Evolutionary conservation across 2,113 vertebrate genomes (phyloP), one percentile per base, ranked within the genome.

Genomic region (Petroica traversi): DNA sequence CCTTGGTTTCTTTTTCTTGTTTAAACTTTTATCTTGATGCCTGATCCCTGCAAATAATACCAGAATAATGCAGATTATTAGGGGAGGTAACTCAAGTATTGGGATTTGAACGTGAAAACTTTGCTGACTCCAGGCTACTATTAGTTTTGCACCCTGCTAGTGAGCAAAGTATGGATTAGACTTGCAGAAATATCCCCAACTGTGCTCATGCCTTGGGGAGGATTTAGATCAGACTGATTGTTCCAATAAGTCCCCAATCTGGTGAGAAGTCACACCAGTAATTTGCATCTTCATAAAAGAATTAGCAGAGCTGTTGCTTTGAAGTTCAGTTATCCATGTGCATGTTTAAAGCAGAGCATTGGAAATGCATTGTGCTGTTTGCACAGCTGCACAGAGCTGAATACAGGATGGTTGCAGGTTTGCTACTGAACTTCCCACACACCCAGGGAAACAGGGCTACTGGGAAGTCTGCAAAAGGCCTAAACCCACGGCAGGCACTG

Each of bases 241-340:
- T 96, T 74, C 95, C 69, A 89, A 93, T 96, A 95, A 95, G 26
- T 66, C 89, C 79, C 74, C 88, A 93, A 2, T 96, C 77, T 95
- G 79, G 45, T 66, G 86, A 94, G 89, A 90, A 97, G 95, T 97
- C 92, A 92, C 77, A 95, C 72, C 77, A 73, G 87, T 92, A 82
- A 97, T 97, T 97, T 98, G 96, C 96, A 97, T 97, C 68, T 86
- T 84, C 93, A 97, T 93, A 96, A 95, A 97, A 94, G 93, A 97
- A 95, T 95, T 82, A 90, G 79, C 69, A 94, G 88, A 75, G 55
- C 63, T 92, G 29, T 86, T 92, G 49, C 57, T 97, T 91, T 95
- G 96, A 97, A 97, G 86, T 87, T 94, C 78, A 68, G 93, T 95
- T 97, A 92, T 86, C 95, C 81, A 74, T 94, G 48, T 41, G 82